phyloP scores from a whole-genome alignment of 2,797 vertebrate genomes.

The Tragelaphus oryx region DNA sequence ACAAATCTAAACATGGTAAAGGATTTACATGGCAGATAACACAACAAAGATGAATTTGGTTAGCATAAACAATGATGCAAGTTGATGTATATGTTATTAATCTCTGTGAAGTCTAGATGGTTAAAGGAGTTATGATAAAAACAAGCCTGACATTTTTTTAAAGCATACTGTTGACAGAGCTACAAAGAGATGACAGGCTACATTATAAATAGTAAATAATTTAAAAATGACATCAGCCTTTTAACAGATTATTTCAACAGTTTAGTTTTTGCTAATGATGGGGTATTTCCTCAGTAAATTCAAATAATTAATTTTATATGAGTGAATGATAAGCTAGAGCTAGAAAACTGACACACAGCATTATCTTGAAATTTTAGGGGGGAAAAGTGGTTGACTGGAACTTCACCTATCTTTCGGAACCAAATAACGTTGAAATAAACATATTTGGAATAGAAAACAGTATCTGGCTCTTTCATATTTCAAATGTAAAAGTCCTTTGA shows the following conservation, averaged over 20 bases:
- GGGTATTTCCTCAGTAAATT: slow-evolving; percentile 40
- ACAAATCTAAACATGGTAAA: neutral
- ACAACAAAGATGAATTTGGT: slow-evolving; percentile 15
- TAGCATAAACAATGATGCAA: neutral
- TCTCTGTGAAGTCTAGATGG: neutral
- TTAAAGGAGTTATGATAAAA: slow-evolving; percentile 36
- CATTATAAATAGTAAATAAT: neutral
- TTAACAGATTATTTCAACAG: slow-evolving; percentile 41
- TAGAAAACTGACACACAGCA: slow-evolving; percentile 55
- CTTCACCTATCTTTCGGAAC: slow-evolving; percentile 64
- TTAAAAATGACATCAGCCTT: slow-evolving; percentile 45
- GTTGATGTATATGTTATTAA: neutral
- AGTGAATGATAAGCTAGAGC: slow-evolving; percentile 26
- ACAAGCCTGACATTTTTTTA: neutral
- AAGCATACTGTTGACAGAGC: neutral
- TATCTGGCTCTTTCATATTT: slow-evolving; percentile 58
- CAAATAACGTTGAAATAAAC: slow-evolving; percentile 56
- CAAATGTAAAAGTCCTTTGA: slow-evolving; percentile 72
- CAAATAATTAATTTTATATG: slow-evolving; percentile 61
- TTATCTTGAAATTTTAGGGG: slow-evolving; percentile 46
- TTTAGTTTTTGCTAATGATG: slow-evolving; percentile 70
- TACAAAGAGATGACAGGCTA: neutral
- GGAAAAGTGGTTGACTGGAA: slow-evolving; percentile 25
- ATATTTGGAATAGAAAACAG: slow-evolving; percentile 72
- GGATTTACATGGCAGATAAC: neutral